Base-by-base conservation (phyloP, 2,113 vertebrate species). In the Stictonetta naevosa region DNA sequence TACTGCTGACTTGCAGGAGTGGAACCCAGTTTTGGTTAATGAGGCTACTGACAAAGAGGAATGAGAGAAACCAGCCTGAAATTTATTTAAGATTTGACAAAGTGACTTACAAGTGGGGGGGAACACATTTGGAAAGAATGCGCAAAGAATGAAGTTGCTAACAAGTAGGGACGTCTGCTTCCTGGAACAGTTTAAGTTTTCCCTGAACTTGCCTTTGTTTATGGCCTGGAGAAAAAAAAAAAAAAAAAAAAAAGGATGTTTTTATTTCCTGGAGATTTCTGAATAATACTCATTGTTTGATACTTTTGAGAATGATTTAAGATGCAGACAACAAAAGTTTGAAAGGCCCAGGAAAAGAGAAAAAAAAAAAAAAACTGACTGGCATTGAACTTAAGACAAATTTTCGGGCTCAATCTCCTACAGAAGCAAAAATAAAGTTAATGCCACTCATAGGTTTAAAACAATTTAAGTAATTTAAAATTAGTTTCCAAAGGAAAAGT, bases 231-330 rank as follows among this genome's bases (percentile, higher is more conserved):
- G 26, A 58, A 67, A 53, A 23, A 86, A 80, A 92, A 83, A 44
- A 60, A 34, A 31, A 18, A 34, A 56, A 66, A 69, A 34, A 85
- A 78, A 88, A 85, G 64, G 85, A 96, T 81, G 59, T 59, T 33
- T 81, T 40, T n/a, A 81, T 81, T 95, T 95, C 82, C 92, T 88
- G 64, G 14, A 88, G 42, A 40, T 33, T 92, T 92, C 68, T 48
- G 18, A 94, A 71, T 67, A 85, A 71, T 26, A 31, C 5, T 44
- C 33, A 46, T 38, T 86, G 83, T 90, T 78, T 60, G n/a, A 56
- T 53, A 64, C 79, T 96, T 90, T 55, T 31, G 50, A 80, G 71
- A 88, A 63, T 11, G 4, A 59, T n/a, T 63, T 66, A 46, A 75
- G 72, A 72, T 1, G 1, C 31, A 72, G 33, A 83, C 69, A 88